Conservation (phyloP, 1,140 invertebrate genomes). For the Sarcophaga bullata region DNA sequence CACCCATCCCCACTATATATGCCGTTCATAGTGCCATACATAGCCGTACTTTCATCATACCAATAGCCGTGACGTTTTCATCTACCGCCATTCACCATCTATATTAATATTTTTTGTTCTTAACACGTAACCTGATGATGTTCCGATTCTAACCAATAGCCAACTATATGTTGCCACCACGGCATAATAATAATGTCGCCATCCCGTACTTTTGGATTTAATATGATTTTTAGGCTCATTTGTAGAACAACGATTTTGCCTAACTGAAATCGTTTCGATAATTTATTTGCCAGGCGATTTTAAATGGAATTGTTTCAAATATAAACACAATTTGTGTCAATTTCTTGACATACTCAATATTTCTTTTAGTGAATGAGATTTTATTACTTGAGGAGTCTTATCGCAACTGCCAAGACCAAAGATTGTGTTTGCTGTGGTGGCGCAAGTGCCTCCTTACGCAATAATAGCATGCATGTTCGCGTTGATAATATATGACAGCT, state of each 20-base stretch:
- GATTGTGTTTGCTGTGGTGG: background rate
- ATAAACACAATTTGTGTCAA: too few relatives aligned
- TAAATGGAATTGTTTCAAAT: too few relatives aligned
- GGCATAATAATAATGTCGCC: constrained; percentile 54
- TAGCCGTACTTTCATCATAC: constrained; percentile 53
- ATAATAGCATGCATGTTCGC: background rate
- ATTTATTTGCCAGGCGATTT: background rate
- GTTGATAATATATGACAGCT: constrained; percentile 28
- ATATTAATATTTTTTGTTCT: too few relatives aligned
- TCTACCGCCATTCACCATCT: constrained; percentile 69
- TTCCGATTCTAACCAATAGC: constrained; percentile 56
- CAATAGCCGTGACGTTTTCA: constrained; percentile 68
- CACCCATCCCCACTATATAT: constrained; percentile 68
- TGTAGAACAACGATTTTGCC: constrained; percentile 4
- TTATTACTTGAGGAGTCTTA: too few relatives aligned
- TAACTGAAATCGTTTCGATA: background rate
- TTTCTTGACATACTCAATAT: too few relatives aligned
- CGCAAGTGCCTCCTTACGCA: background rate
- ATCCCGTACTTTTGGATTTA: constrained; percentile 46
- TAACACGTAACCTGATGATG: too few relatives aligned
- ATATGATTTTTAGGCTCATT: constrained; percentile 26
- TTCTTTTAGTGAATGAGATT: too few relatives aligned
- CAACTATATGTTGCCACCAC: constrained; percentile 54
- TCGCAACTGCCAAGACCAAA: too few relatives aligned
- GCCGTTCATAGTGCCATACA: constrained; percentile 46